Base-by-base conservation (phyloP, 2,113 vertebrate genomes). In the Euleptes europaea region DNA sequence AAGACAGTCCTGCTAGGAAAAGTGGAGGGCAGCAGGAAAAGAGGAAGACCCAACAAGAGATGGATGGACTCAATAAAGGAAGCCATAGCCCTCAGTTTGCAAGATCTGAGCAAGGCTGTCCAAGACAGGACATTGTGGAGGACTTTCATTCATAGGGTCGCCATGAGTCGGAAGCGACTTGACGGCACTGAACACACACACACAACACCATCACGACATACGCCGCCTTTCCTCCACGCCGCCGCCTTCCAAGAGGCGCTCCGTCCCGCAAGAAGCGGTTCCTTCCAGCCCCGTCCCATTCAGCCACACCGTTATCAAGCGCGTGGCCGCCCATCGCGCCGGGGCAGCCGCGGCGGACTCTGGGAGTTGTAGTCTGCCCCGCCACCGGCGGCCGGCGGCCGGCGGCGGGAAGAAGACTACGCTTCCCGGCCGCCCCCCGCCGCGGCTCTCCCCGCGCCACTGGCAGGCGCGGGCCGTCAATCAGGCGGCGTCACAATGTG, bases 381-480 rank as follows among this genome's bases (percentile, higher is more conserved):
- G 86, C 88, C 92, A 63, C 23, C 4, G 21, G 0, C 78, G 78
- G 85, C 75, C 1, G 82, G 84, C 40, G 1, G 21, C 31, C 57
- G 17, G 81, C 88, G n/a, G 72, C 76, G 21, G 66, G 90, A 66
- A 79, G 91, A 33, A 65, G 67, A 93, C 91, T 92, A 88, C 93
- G 75, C 88, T 92, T 93, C 92, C 93, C 92, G 90, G 88, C 57
- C 38, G 82, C 87, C 54, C 75, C 76, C 19, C 89, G 88, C 90
- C 70, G 89, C 92, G 78, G 84, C 82, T 82, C 86, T 67, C 63
- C 82, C 71, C 9, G 47, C 84, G 74, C 92, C 69, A 74, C 86
- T 86, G 94, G 94, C 89, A 93, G 91, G 91, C 84, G 92, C 80
- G 83, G 38, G 90, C 93, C 93, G 96, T 94, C 96, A 95, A 94